Base-by-base conservation (phyloP, 1,140 invertebrate genomes). In the Pseudomyrmex concolor region DNA sequence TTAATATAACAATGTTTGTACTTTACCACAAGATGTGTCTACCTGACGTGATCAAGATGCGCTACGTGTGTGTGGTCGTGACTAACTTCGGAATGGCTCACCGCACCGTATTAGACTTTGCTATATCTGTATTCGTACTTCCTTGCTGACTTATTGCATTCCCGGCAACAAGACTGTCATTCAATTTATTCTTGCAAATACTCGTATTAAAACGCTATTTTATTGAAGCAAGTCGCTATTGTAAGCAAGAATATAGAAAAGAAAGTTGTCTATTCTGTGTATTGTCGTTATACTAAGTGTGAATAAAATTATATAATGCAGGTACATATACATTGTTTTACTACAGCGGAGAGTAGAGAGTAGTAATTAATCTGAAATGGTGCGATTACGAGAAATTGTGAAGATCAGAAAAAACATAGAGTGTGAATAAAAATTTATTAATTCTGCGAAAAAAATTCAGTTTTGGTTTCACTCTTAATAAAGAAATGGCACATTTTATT, bases 1-100 rank as follows among this genome's bases (percentile, higher is more conserved):
- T 63, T 54, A 19, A 48, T n/a, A 45, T 45, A 45, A 57, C 64
- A 78, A 48, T 34, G 54, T 77, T 77, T 43, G 73, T 78, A 70
- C 43, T 70, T 71, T 70, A 70, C 43, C 76, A 17, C 76, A 59
- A 71, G 55, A 71, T 34, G 34, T 34, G 34, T 34, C 34, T 7
- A 34, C 34, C 34, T 34, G 5, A 34, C 34, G 34, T 34, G 34
- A 34, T 34, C 34, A 34, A 34, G 5, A 5, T 34, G 34, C 34
- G 34, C 34, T 34, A 34, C 19, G n/a, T 45, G 43, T 48, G 19
- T 8, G 17, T 70, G 10, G 64, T 54, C 19, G 43, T 19, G 8
- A 19, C 66, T 13, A 59, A 78, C 10, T 15, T 19, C 17, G 43
- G 17, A 68, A 68, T 17, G 34, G 62, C 15, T 15, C 17, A 22